Conservation (phyloP, 2,888 invertebrate genomes). For the Dromius quadrimaculatus region DNA sequence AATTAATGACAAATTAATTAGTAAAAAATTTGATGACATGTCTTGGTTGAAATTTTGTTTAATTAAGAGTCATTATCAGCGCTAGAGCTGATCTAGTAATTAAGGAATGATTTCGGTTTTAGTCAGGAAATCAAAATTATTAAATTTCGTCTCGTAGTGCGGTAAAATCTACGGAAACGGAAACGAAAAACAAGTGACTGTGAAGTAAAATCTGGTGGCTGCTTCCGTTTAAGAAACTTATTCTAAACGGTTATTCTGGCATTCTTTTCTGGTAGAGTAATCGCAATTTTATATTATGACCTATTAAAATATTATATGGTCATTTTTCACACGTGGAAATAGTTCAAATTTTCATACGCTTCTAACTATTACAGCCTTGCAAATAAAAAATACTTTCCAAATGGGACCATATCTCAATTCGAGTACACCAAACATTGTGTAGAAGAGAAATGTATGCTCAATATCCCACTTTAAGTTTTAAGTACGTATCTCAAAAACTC, state of each 20-base stretch:
- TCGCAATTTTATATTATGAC: slow-evolving; percentile 6
- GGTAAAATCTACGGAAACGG: slow-evolving; percentile 31
- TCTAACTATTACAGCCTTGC: too few species aligned
- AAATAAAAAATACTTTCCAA: too few species aligned
- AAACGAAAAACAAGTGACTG: slow-evolving; percentile 16
- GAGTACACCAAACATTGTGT: too few species aligned
- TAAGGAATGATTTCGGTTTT: slow-evolving; percentile 11
- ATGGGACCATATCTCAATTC: too few species aligned
- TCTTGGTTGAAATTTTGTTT: slow-evolving; percentile 6
- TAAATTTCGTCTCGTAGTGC: slow-evolving; percentile 26
- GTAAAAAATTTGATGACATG: slow-evolving; percentile 28
- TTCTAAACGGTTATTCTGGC: not conserved
- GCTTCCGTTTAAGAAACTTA: slow-evolving; percentile 7
- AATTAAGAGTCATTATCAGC: slow-evolving; percentile 16
- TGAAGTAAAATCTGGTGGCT: slow-evolving; percentile 7
- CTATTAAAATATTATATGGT: too few species aligned
- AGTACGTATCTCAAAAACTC: too few species aligned
- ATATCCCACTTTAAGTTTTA: too few species aligned
- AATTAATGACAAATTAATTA: slow-evolving; percentile 22
- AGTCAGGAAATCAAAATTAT: slow-evolving; percentile 15
- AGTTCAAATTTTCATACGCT: too few species aligned
- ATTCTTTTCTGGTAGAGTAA: slow-evolving; percentile 27
- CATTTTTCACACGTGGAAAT: too few species aligned
- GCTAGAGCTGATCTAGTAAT: slow-evolving; percentile 15
- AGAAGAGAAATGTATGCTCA: too few species aligned